Evolutionary conservation across 2,888 invertebrate genomes (phyloP), one percentile per base, ranked within the genome.

Genomic region (Spisula solida): DNA sequence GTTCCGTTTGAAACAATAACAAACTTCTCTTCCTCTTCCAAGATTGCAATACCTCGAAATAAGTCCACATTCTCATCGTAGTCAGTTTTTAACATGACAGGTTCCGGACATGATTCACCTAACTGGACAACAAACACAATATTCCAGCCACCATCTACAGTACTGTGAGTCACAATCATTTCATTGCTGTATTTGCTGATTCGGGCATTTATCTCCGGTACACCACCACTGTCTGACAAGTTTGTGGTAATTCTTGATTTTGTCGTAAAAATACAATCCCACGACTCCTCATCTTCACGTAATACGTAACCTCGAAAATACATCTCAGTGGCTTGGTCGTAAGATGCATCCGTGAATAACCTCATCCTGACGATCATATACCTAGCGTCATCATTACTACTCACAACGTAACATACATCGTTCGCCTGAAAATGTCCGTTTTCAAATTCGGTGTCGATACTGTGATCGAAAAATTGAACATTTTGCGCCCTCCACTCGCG

Each of bases 101-200:
- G 87, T 29, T 41, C 78, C 31, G 87, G 87, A 20, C 79, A 79
- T 10, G 78, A 55, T n/a, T 87, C 78, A 80, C 82, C 82, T 12
- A 87, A 41, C 29, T 83, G 60, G 16, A 82, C 87, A 55, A 87
- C 48, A 60, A 87, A 87, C 14, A 82, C 87, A 25, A 87, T 83
- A 31, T 87, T 87, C 87, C 87, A 87, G 14, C 87, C 87, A 56
- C 87, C 87, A 60, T 87, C 87, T 60, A 87, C 41, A 10, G 86
- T 80, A 48, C 81, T 85, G 51, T 91, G 87, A 18, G 87, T 89
- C n/a, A 91, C 88, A 16, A 91, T 56, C 80, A 91, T 84, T 70
- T 91, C 91, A 81, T 87, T 91, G 81, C 88, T 91, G 12, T 79
- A 31, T 75, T 86, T 66, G 29, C 91, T 91, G 14, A 91, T 86